phyloP scores from a whole-genome alignment of 2,797 vertebrate genomes.

The Buphagus erythrorhynchus region DNA sequence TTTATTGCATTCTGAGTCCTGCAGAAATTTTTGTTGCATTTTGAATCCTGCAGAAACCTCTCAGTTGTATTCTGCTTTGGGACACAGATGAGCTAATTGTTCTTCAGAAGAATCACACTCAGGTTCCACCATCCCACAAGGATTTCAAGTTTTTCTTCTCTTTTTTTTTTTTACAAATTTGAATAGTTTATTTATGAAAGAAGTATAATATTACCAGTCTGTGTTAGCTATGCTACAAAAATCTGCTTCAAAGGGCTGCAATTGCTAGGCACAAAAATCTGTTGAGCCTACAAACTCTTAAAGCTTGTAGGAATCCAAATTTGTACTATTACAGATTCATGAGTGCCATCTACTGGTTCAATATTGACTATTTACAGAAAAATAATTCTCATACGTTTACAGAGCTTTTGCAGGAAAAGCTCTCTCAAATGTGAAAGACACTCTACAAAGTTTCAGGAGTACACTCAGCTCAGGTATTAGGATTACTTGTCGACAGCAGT shows the following conservation, averaged over 20 bases:
- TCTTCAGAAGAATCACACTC: not conserved
- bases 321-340: not conserved
- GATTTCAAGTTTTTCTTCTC: not conserved
- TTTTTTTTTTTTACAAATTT: not conserved
- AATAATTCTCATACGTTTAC: not conserved
- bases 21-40: not conserved
- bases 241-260: not conserved
- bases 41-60: not conserved
- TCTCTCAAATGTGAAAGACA: not conserved
- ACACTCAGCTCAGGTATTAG: not conserved
- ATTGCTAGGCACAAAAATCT: not conserved
- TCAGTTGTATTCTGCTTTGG: not conserved
- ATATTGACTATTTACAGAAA: not conserved
- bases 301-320: not conserved
- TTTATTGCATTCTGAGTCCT: not conserved
- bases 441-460: not conserved
- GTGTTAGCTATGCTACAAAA: not conserved
- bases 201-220: not conserved
- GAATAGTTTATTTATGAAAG: not conserved
- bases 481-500: not conserved
- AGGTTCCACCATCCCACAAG: not conserved
- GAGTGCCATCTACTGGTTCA: constrained; percentile 48
- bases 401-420: not conserved
- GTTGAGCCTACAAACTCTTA: not conserved
- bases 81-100: not conserved